Percentiles rank a stretch among this genome's conserved stretches.
Conservation (phyloP, 2,113 vertebrate genomes). For the Poecile atricapillus region DNA sequence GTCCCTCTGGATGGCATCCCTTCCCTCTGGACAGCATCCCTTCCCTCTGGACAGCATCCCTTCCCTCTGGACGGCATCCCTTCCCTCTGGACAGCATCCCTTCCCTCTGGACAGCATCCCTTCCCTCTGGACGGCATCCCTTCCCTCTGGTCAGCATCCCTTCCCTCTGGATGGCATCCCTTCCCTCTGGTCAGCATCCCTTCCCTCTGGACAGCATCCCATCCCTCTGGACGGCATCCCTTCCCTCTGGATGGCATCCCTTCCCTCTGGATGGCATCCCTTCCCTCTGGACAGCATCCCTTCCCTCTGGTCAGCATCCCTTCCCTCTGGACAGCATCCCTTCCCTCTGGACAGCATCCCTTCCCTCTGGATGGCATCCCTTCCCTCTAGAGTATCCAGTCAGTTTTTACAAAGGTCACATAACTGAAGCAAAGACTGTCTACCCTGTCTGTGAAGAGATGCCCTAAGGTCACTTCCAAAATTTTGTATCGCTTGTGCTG, state of each 20-base stretch:
- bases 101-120: no score
- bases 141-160: no score
- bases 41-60: background rate
- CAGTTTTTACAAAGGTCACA: background rate
- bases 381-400: background rate
- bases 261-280: background rate
- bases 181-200: background rate
- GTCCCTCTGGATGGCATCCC: background rate
- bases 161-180: background rate
- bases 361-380: background rate
- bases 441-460: background rate
- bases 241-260: background rate
- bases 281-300: background rate
- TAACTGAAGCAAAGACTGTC: background rate
- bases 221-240: background rate
- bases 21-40: background rate
- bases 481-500: background rate
- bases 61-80: background rate
- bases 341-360: background rate
- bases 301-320: background rate
- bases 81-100: background rate
- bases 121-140: no score
- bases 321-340: no score
- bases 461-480: background rate
- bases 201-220: background rate